Percentiles rank a stretch among this genome's conserved stretches.
Evolutionary conservation across 2,113 vertebrate species (phyloP).

Genomic region (Andinoacara biseriatus): DNA sequence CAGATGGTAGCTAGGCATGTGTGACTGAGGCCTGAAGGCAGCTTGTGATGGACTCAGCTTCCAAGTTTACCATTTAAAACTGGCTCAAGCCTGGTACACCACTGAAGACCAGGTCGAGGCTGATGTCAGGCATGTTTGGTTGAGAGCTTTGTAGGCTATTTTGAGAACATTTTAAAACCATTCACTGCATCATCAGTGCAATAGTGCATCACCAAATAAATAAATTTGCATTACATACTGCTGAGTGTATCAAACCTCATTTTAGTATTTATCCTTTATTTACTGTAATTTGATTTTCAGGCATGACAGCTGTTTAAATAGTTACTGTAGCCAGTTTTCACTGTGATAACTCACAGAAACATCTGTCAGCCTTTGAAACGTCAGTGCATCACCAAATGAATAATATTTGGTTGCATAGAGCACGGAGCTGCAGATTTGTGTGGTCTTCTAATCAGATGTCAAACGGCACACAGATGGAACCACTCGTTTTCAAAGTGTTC

Average conservation of each 20-base stretch:
- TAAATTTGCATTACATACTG: not conserved
- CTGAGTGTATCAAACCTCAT: not conserved
- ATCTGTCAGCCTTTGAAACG: not conserved
- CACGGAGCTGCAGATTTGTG: not conserved
- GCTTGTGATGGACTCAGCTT: too few species aligned
- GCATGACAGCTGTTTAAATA: too few species aligned
- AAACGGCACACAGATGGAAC: not conserved
- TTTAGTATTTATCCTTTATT: not conserved
- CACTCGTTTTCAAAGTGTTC: not conserved
- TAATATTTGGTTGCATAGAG: not conserved
- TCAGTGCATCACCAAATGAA: not conserved
- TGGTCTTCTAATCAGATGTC: not conserved
- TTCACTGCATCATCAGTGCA: too few species aligned
- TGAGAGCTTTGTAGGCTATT: too few species aligned
- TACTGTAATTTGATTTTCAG: not conserved
- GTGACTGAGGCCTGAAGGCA: too few species aligned
- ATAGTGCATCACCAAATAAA: not conserved
- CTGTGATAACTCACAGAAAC: not conserved
- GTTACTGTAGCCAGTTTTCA: not conserved
- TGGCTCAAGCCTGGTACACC: too few species aligned
- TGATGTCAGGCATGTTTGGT: too few species aligned
- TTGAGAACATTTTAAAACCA: too few species aligned
- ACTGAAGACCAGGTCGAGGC: too few species aligned
- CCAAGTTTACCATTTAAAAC: too few species aligned
- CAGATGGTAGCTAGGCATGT: too few species aligned